Evolutionary conservation across 2,113 vertebrate genomes (phyloP).

Genomic region (Elephantulus edwardii): DNA sequence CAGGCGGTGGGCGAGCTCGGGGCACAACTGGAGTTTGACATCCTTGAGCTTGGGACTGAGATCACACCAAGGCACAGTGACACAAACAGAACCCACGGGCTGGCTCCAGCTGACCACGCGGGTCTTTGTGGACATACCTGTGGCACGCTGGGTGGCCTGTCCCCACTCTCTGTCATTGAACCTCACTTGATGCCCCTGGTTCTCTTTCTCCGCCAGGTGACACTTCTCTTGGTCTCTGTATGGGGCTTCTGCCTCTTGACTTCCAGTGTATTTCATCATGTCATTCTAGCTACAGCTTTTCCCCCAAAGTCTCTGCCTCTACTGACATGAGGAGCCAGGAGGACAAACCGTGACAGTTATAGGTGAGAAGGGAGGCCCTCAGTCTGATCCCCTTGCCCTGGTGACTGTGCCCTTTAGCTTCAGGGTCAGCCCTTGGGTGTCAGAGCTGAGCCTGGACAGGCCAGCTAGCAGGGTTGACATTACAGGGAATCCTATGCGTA

Average conservation of each 20-base stretch:
- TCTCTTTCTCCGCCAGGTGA: background rate
- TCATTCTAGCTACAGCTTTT: background rate
- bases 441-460: no score
- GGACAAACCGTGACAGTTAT: background rate
- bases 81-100: no score
- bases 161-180: no score
- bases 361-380: background rate
- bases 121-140: no score
- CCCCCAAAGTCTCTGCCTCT: background rate
- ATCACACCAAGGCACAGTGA: background rate
- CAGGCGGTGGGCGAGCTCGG: accelerated
- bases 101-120: no score
- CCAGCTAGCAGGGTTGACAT: no score
- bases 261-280: no score
- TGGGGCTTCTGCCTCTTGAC: background rate
- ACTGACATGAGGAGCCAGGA: background rate
- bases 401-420: background rate
- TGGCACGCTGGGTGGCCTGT: background rate
- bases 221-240: background rate
- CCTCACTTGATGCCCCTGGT: background rate
- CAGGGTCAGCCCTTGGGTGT: no score
- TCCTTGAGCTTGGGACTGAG: background rate
- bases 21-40: background rate
- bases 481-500: no score
- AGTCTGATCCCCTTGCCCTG: background rate